Conservation (phyloP, 2,888 invertebrate genomes). For the Eupsilia transversa region DNA sequence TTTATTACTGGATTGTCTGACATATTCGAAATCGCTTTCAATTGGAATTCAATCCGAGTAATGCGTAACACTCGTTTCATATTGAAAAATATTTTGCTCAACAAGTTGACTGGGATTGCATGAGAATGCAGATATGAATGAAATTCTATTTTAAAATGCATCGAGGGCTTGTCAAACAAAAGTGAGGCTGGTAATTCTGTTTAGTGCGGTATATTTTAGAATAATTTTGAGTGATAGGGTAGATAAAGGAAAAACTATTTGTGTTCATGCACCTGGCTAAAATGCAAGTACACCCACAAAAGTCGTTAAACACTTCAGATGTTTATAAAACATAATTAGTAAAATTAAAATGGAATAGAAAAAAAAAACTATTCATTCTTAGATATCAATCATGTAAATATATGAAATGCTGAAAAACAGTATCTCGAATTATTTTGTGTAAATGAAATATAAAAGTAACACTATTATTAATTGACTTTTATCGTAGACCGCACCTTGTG, state of each 20-base stretch:
- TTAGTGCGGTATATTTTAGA: neutral
- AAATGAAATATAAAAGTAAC: no score
- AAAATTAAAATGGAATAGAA: no score
- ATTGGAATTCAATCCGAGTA: slow-evolving; percentile 70
- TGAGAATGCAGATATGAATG: slow-evolving; percentile 52
- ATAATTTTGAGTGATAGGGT: neutral
- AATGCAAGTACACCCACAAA: no score
- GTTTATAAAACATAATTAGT: no score
- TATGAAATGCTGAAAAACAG: no score
- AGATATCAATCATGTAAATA: no score
- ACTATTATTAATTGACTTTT: no score
- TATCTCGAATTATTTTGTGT: no score
- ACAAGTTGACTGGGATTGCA: slow-evolving; percentile 63
- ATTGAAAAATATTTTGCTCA: slow-evolving; percentile 71
- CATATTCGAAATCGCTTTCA: slow-evolving; percentile 66
- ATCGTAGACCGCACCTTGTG: no score
- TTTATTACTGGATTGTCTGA: slow-evolving; percentile 67
- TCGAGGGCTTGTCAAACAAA: slow-evolving; percentile 15
- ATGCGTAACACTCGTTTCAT: slow-evolving; percentile 62
- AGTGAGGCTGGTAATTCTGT: neutral
- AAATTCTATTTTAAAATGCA: slow-evolving; percentile 47
- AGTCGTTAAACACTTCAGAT: no score
- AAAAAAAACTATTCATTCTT: no score
- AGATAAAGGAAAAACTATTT: neutral
- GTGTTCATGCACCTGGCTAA: no score